Base-by-base conservation (phyloP, 2,113 vertebrate genomes). In the Daboia siamensis region DNA sequence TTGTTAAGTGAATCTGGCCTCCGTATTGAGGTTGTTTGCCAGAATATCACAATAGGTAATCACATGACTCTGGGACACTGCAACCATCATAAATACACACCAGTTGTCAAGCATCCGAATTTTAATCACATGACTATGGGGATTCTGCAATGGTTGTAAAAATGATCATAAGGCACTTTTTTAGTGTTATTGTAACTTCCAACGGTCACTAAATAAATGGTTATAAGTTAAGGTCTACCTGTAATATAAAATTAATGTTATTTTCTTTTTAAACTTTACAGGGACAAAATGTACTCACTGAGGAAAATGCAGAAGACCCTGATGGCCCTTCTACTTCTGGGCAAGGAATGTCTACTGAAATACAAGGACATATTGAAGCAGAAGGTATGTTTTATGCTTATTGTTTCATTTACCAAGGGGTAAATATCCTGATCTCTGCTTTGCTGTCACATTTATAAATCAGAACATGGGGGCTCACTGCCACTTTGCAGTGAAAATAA, bases 251-350 rank as follows among this genome's bases (percentile, higher is more conserved):
- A 52, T 39, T 4, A 11, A 90, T 46, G 5, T 52, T 48, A 48
- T 85, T 15, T 29, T 44, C 29, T 15, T 91, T 29, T 90, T 93
- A 86, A 13, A 93, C 29, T 93, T 64, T 23, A 4, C 85, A 97
- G 95, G 98, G 97, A 0, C 96, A 95, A 90, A 97, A 94, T 87
- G 89, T 57, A 0, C 92, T 92, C 87, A 91, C 86, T n/a, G 97
- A 97, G 86, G 98, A 97, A 91, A 97, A 96, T 0, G 2, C 52
- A 0, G 96, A 97, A n/a, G 97, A 98, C 54, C 24, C 89, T 11
- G 97, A 97, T 91, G 96, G 93, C 88, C 96, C 98, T 0, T 98
- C 97, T 80, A 97, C 98, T 39, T 98, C 98, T 59, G 97, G 91
- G 91, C 96, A 97, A 92, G 90, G 94, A n/a, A 94, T 57, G 21